These are phyloP conservation scores for Toxonevra muliebris DNA, from an alignment of 2,888 invertebrate species.

Conservation along the genomic window DNA sequence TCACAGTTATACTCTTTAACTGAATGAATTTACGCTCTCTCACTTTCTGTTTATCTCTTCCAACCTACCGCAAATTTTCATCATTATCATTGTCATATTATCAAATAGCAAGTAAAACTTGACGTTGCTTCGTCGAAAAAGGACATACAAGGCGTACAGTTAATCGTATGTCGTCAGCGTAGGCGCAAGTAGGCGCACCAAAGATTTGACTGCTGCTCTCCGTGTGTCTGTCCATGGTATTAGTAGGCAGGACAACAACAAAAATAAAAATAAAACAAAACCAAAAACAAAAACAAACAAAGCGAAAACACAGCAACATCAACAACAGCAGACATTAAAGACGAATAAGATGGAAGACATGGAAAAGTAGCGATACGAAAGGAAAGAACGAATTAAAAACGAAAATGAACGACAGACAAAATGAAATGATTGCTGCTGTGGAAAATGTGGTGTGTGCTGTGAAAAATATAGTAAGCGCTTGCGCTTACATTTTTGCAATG, in stretches of 20 bases:
- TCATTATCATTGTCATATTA: background rate
- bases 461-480: background rate
- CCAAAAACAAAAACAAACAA: constrained; percentile 1
- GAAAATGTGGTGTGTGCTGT: background rate
- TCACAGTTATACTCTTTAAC: no score
- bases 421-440: background rate
- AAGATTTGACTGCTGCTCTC: background rate
- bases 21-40: background rate
- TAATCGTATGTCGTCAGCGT: constrained; percentile 22
- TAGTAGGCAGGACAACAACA: constrained; percentile 20
- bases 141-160: constrained; percentile 2
- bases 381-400: constrained; percentile 4
- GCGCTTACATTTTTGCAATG: background rate
- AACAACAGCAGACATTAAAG: constrained; percentile 1
- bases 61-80: background rate
- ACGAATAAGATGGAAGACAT: background rate
- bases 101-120: background rate
- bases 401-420: constrained; percentile 15
- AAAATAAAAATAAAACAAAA: constrained; percentile 1
- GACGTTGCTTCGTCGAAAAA: background rate
- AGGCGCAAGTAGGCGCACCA: constrained; percentile 6
- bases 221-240: no score
- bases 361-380: background rate
- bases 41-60: background rate
- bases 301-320: background rate